These are phyloP conservation scores for Drosophila littoralis DNA, from an alignment of 1,140 invertebrate species.

Conservation along the genomic window DNA sequence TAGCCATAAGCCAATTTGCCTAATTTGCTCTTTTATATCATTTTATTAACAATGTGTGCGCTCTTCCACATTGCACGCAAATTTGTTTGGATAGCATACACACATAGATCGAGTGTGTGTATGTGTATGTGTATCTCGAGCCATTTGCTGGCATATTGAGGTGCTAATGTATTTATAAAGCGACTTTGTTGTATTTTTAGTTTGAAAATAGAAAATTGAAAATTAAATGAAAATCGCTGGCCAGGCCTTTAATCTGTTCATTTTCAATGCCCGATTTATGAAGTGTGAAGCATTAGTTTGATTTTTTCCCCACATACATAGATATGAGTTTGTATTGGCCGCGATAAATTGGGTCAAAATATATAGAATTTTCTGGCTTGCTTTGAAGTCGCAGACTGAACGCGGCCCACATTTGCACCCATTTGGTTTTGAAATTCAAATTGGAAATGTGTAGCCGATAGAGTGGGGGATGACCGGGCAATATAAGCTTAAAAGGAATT, in stretches of 20 bases:
- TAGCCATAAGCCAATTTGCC: conserved; percentile 25
- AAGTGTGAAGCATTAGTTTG: conserved; percentile 81
- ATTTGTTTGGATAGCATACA: conserved; percentile 1
- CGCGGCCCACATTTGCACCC: conserved; percentile 20
- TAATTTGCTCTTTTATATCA: conserved; percentile 35
- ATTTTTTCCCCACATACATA: conserved; percentile 48
- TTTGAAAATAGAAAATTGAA: conserved; percentile 20
- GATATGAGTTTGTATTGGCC: conserved; percentile 2
- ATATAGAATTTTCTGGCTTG: conserved; percentile 39
- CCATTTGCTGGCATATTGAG: conserved; percentile 66
- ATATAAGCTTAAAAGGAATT: conserved; percentile 26
- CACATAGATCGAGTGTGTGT: conserved; percentile 16
- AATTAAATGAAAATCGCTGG: conserved; percentile 27
- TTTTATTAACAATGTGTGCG: conserved; percentile 32
- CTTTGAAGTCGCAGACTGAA: conserved; percentile 62
- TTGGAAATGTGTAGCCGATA: conserved; percentile 3
- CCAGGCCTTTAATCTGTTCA: conserved; percentile 76
- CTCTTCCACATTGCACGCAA: neutral
- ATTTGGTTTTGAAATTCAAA: conserved; percentile 54
- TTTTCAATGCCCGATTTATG: conserved; percentile 77
- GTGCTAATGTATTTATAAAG: conserved; percentile 83
- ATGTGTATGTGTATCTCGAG: conserved; percentile 36
- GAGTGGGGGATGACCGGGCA: neutral
- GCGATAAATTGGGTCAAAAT: conserved; percentile 75
- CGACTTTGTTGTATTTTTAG: conserved; percentile 75